These are phyloP conservation scores for Erethizon dorsatum DNA, from an alignment of 2,797 vertebrate species.

Conservation along the genomic window DNA sequence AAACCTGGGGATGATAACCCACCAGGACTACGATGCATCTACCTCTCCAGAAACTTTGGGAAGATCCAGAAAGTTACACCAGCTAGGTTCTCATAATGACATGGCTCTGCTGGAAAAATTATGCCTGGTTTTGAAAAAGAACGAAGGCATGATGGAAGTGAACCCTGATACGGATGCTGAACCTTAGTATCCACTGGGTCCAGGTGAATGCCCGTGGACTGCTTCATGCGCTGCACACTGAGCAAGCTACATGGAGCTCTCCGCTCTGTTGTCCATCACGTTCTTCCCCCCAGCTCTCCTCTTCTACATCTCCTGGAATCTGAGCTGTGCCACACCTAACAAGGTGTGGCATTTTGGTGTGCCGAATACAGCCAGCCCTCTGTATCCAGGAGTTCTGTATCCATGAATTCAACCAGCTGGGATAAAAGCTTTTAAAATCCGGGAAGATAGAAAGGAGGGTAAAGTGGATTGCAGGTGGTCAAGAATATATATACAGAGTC, in stretches of 20 bases:
- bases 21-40: neutral
- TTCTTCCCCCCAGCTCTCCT: neutral
- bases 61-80: neutral
- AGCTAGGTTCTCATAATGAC: neutral
- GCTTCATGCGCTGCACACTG: neutral
- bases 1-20: neutral
- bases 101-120: slow-evolving; percentile 11
- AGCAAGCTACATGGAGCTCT: neutral
- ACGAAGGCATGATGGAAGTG: neutral
- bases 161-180: neutral
- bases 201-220: neutral
- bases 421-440: neutral
- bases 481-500: no score
- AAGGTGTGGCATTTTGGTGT: neutral
- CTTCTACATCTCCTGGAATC: neutral
- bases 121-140: neutral
- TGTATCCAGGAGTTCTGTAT: neutral
- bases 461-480: neutral
- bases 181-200: neutral
- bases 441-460: neutral
- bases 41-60: neutral
- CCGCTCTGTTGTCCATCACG: neutral
- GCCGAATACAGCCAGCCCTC: neutral
- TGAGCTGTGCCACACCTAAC: neutral
- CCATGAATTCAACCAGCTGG: neutral